Percentiles rank a stretch among this genome's conserved stretches.
These are phyloP conservation scores for Saguinus imperator DNA, from an alignment of 2,113 vertebrate genomes.

Conservation along the genomic window DNA sequence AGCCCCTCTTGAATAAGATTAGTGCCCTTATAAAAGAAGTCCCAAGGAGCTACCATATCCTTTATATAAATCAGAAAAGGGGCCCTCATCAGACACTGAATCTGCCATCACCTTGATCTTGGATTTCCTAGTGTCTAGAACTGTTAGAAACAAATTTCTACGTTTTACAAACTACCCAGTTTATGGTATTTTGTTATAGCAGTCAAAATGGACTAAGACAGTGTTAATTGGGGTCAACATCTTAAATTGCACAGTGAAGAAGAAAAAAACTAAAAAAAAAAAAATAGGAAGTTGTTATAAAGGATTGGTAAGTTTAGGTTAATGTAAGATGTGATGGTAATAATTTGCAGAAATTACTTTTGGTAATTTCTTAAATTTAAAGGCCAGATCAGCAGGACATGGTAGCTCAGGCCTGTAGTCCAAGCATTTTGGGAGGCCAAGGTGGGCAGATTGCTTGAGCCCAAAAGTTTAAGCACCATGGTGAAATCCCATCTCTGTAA, in stretches of 20 bases:
- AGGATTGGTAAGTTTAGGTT: neutral
- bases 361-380: neutral
- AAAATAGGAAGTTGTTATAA: neutral
- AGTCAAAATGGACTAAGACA: no score
- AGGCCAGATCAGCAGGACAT: neutral
- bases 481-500: no score
- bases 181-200: neutral
- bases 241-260: neutral
- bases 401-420: no score
- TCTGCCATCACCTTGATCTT: neutral
- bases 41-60: no score
- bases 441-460: no score
- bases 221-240: neutral
- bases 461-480: no score
- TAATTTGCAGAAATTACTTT: neutral
- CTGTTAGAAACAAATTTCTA: neutral
- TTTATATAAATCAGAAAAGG: neutral
- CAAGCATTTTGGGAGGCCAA: no score
- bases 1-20: neutral
- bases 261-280: neutral
- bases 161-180: neutral
- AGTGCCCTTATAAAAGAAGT: neutral
- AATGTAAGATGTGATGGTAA: neutral
- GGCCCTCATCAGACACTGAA: neutral
- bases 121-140: accelerated